Evolutionary conservation across 1,140 invertebrate genomes (phyloP), one percentile per base, ranked within the genome.

Genomic region (Drosophila tristis): DNA sequence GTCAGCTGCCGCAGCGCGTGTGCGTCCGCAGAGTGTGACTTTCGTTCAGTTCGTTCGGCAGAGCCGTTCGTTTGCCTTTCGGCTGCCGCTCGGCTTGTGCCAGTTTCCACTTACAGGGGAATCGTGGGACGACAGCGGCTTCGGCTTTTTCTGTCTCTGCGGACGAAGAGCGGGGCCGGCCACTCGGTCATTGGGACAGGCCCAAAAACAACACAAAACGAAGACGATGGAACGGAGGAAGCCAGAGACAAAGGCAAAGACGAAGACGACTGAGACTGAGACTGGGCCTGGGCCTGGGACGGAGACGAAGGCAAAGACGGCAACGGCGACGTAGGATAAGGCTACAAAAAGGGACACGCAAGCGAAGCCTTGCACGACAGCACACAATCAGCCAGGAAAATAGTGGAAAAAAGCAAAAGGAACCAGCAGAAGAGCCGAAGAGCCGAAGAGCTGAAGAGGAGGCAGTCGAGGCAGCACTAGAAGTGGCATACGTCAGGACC

Each of bases 1-100:
- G 90, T 82, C 84, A 90, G 84, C 80, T 81, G 84, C 78, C 78
- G 77, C 78, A 84, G 68, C 78, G 67, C 72, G 78, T 85, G 73
- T 85, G 72, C 77, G 67, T 78, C 70, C 67, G 71, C 78, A 81
- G 81, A 91, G 84, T 89, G 74, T 70, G 78, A 86, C 73, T 87
- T 91, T 91, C 90, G 90, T 91, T 91, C 45, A 89, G 82, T 81
- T 75, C 61, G 59, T 29, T 79, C 77, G 77, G 64, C 45, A 9
- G 4, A 5, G 25, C 7, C 15, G 39, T 35, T 25, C 42, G 5
- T 4, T 7, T 8, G 26, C 50, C 44, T 43, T 78, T 51, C 44
- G 51, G 62, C 29, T 4, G 2, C 9, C 7, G n/a, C 9, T 74
- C 65, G 74, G 48, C 25, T 42, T 80, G 78, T 80, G 78, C 77